Conservation (phyloP, 2,888 invertebrate genomes). For the Muscina levida region DNA sequence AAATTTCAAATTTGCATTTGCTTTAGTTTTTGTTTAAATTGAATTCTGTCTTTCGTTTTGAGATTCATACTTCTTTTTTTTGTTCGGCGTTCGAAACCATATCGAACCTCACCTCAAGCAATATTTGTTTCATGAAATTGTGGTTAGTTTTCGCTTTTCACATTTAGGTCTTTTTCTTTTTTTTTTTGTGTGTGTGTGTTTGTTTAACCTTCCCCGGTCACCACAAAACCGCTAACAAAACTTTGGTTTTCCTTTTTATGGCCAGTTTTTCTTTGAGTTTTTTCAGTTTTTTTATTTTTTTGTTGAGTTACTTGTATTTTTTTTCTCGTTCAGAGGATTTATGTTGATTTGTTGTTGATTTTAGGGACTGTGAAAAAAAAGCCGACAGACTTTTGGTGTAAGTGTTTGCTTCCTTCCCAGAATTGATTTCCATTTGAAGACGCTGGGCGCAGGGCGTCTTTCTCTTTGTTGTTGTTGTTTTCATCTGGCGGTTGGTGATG, state of each 20-base stretch:
- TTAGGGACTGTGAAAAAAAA: slow-evolving; percentile 36
- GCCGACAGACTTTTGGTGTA: background rate
- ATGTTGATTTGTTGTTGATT: slow-evolving; percentile 45
- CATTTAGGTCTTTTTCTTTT: background rate
- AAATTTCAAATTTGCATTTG: slow-evolving; percentile 34
- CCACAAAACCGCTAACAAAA: slow-evolving; percentile 28
- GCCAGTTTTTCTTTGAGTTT: slow-evolving; percentile 3
- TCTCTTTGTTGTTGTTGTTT: background rate
- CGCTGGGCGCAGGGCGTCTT: no score
- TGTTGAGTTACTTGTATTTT: background rate
- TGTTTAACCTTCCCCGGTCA: slow-evolving; percentile 3
- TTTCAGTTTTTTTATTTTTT: background rate
- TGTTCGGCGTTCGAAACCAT: slow-evolving; percentile 9
- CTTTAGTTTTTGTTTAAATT: slow-evolving; percentile 29
- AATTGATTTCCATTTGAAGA: slow-evolving; percentile 11
- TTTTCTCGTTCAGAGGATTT: slow-evolving; percentile 14
- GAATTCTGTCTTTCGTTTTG: slow-evolving; percentile 20
- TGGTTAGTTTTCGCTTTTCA: background rate
- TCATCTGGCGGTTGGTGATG: no score
- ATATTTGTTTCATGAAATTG: slow-evolving; percentile 5
- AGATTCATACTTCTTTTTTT: no score
- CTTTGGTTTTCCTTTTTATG: slow-evolving; percentile 20
- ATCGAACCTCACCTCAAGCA: slow-evolving; percentile 35
- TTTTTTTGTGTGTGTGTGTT: background rate
- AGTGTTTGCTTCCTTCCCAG: background rate